Percentiles rank a stretch among this genome's conserved stretches.
Evolutionary conservation across 2,888 invertebrate species (phyloP).

Genomic region (Eudemis profundana): DNA sequence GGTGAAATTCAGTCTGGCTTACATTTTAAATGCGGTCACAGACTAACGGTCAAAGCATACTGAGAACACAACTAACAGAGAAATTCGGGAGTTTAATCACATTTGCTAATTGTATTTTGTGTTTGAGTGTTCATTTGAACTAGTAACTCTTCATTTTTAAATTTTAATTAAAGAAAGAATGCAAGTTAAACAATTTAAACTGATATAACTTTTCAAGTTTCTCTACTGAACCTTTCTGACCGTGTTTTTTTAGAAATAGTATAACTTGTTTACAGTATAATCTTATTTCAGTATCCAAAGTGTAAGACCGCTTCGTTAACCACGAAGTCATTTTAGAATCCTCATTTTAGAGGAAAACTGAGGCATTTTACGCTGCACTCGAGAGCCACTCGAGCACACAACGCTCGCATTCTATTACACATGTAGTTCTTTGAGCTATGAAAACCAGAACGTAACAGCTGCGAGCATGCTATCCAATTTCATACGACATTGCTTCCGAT

Average conservation of each 20-base stretch:
- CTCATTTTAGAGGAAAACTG: slow-evolving; percentile 5
- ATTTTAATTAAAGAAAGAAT: no score
- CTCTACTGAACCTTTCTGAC: no score
- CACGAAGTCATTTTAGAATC: not conserved
- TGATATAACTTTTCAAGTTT: no score
- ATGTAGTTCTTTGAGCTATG: slow-evolving; percentile 15
- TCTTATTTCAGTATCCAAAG: not conserved
- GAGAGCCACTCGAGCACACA: slow-evolving; percentile 10
- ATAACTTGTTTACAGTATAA: no score
- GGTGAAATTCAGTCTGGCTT: not conserved
- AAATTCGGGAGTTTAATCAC: no score
- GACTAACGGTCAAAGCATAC: not conserved
- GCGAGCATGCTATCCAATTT: slow-evolving; percentile 31
- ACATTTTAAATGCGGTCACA: not conserved
- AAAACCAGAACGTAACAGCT: slow-evolving; percentile 25
- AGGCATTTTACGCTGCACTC: slow-evolving; percentile 13
- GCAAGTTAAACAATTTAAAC: no score
- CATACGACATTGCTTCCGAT: slow-evolving; percentile 29
- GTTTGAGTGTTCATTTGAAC: no score
- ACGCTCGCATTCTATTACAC: slow-evolving; percentile 9
- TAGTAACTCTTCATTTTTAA: no score
- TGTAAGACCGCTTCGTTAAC: not conserved
- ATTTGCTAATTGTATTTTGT: no score
- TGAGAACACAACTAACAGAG: not conserved
- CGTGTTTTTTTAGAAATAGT: no score